Evolutionary conservation across 2,113 vertebrate species (phyloP).

Genomic region (Podarcis muralis): DNA sequence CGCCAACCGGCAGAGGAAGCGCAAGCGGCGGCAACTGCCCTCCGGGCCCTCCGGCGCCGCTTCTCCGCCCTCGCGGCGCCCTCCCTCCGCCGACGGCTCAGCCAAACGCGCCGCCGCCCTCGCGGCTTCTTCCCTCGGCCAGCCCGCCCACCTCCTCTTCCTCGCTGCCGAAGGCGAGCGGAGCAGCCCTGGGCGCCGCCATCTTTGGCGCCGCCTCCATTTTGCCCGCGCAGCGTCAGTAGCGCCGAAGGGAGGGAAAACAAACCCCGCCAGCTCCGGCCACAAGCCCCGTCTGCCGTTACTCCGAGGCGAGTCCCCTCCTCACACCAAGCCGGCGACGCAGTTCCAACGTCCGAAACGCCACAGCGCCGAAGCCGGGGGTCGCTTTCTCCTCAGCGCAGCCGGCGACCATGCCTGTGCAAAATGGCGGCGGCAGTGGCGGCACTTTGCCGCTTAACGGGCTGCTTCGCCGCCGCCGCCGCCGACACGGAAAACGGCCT

Average conservation of each 20-base stretch:
- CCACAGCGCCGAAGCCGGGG: neutral
- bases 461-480: too few species aligned
- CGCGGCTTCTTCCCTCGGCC: neutral
- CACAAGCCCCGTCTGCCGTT: neutral
- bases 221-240: neutral
- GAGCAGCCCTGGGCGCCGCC: constrained; percentile 8
- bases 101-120: neutral
- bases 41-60: accelerated
- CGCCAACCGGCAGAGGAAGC: neutral
- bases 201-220: constrained; percentile 37
- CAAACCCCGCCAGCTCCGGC: neutral
- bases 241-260: neutral
- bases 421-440: constrained; percentile 12
- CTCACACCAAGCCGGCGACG: too few species aligned
- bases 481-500: too few species aligned
- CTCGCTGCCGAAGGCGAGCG: neutral
- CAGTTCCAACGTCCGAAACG: neutral
- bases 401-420: neutral
- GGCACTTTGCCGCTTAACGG: neutral
- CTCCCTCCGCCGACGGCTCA: too few species aligned
- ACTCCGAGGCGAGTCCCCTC: too few species aligned
- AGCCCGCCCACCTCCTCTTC: neutral
- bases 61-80: neutral
- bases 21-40: neutral
- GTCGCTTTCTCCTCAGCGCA: neutral